A percentile compares a stretch with the other conserved stretches of the same genome.
phyloP scores from a whole-genome alignment of 2,888 invertebrate species.

The Drosophila kanekoi region DNA sequence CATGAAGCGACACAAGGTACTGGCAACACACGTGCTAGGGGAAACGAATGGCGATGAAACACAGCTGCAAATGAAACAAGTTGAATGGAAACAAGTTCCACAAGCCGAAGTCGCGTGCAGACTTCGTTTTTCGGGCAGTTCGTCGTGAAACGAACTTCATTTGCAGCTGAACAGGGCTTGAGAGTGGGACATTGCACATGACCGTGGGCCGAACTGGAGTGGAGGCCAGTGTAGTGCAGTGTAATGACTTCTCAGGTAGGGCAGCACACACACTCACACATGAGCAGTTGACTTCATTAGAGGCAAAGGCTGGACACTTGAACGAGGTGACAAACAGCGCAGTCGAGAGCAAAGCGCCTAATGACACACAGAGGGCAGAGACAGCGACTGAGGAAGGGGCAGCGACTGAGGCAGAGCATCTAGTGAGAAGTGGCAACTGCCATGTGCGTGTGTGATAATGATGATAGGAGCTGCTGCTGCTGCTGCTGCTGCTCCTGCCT shows the following conservation, averaged over 20 bases:
- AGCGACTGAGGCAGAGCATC: constrained; percentile 3
- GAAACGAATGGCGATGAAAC: constrained; percentile 36
- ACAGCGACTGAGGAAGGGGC: background rate
- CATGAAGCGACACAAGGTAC: constrained; percentile 5
- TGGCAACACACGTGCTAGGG: constrained; percentile 36
- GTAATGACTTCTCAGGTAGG: constrained; percentile 53
- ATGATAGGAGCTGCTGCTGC: constrained; percentile 53
- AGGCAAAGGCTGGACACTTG: constrained; percentile 67
- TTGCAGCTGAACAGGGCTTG: constrained; percentile 25
- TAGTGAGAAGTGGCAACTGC: constrained; percentile 4
- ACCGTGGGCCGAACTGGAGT: constrained; percentile 40
- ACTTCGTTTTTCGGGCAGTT: constrained; percentile 25
- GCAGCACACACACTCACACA: background rate
- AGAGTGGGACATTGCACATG: constrained; percentile 39
- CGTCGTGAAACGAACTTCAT: constrained; percentile 48
- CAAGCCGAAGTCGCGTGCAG: constrained; percentile 34
- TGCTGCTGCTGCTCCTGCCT: constrained; percentile 18
- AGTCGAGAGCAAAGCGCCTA: constrained; percentile 63
- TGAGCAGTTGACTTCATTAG: constrained; percentile 73
- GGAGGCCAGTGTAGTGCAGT: constrained; percentile 8
- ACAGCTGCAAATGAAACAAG: constrained; percentile 25
- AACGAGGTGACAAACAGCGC: constrained; percentile 62
- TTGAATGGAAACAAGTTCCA: constrained; percentile 43
- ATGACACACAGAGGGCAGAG: constrained; percentile 58
- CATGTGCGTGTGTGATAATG: constrained; percentile 66